A percentile compares a stretch with the other conserved stretches of the same genome.
These are phyloP conservation scores for Darevskia mixta DNA, from an alignment of 2,797 vertebrate genomes.

Conservation along the genomic window DNA sequence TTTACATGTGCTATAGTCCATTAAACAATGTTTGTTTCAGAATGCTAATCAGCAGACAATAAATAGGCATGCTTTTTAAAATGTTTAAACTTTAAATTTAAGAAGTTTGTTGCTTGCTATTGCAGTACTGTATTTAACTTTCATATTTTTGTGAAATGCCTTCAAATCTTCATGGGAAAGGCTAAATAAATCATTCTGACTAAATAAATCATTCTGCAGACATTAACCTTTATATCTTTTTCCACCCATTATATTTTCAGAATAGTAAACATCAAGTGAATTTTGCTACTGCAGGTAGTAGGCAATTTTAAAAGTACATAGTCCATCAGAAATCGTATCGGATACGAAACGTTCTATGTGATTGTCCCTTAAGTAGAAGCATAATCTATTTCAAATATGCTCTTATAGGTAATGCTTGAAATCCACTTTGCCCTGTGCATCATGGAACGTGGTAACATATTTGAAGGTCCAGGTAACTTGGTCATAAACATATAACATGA, in stretches of 20 bases:
- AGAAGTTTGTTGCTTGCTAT: background rate
- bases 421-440: background rate
- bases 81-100: background rate
- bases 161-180: background rate
- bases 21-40: too few relatives aligned
- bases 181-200: background rate
- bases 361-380: background rate
- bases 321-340: background rate
- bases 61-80: background rate
- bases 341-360: background rate
- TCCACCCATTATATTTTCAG: background rate
- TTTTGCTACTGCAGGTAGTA: background rate
- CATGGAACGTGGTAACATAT: background rate
- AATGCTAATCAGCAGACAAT: too few relatives aligned
- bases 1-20: too few relatives aligned
- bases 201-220: background rate
- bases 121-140: background rate
- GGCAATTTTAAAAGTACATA: background rate
- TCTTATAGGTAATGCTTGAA: background rate
- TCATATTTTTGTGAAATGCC: background rate
- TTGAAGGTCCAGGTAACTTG: conserved; percentile 16
- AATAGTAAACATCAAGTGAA: background rate
- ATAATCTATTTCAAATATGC: background rate
- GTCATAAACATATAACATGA: conserved; percentile 61
- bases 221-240: background rate